Percentiles rank a stretch among this genome's conserved stretches.
phyloP scores from a whole-genome alignment of 1,140 invertebrate genomes.

The Drosophila nannoptera region DNA sequence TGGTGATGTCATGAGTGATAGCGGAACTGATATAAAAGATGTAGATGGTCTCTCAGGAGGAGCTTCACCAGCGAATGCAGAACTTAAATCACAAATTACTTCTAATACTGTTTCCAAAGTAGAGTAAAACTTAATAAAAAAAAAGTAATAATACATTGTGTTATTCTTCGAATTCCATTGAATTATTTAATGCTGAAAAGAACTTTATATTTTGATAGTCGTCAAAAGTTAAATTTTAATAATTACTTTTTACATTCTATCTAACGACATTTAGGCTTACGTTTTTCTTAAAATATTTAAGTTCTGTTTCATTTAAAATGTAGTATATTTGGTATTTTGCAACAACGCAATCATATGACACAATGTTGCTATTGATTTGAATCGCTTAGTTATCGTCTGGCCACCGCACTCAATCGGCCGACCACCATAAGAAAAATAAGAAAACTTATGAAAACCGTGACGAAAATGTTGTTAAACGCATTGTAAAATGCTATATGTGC shows the following conservation, averaged over 20 bases:
- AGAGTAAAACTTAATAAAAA: conserved; percentile 17
- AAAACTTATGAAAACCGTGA: conserved; percentile 54
- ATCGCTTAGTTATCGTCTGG: conserved; percentile 7
- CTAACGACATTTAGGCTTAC: no score
- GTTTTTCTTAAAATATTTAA: no score
- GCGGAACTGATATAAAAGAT: conserved; percentile 21
- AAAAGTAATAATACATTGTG: no score
- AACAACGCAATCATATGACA: conserved; percentile 12
- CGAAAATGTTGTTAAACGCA: conserved; percentile 63
- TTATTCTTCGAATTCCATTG: no score
- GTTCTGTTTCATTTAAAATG: background rate
- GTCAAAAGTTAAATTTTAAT: no score
- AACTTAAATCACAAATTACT: conserved; percentile 4
- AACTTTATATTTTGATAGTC: no score
- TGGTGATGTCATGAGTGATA: conserved; percentile 52
- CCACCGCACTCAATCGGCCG: conserved; percentile 45
- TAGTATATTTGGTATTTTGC: conserved; percentile 3
- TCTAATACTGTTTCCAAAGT: conserved; percentile 41
- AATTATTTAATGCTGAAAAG: no score
- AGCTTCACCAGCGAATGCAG: conserved; percentile 19
- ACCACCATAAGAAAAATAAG: conserved; percentile 55
- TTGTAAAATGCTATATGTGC: conserved; percentile 65
- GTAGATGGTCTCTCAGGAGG: conserved; percentile 41
- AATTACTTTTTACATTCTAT: no score
- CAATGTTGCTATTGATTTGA: conserved; percentile 4